Base-by-base conservation (phyloP, 1,140 invertebrate species). In the Ceratosolen solmsi region DNA sequence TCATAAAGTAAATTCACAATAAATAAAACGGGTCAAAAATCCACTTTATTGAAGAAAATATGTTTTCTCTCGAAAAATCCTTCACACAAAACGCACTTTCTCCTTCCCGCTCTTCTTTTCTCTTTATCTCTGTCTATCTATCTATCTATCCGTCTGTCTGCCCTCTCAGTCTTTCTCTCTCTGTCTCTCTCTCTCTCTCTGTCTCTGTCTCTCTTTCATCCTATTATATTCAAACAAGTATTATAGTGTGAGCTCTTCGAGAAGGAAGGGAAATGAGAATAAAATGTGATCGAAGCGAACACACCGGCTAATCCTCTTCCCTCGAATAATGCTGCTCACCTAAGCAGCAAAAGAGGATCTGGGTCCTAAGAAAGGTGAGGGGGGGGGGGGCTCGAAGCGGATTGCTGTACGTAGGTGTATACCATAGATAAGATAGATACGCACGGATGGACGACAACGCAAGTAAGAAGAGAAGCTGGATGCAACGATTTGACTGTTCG, bases 41-140 rank as follows among this genome's bases (percentile, higher is more conserved):
- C 49, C 58, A 76, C 63, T 73, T 20, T 46, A 25, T 46, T 46
- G 46, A 70, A 54, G 41, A 33, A 78, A 78, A 68, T 17, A 30
- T 41, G 38, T 20, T 78, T 63, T 7, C 63, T 46, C 76, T 63
- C 68, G 79, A 83, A 80, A 85, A 83, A 81, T 76, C 41, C 41
- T 60, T 27, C 17, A 41, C 58, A 30, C 51, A 54, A 68, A 13
- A 27, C 49, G 54, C n/a, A 13, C 54, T 73, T 46, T 22, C 38
- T 22, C 3, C 60, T 56, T 25, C n/a, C n/a, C n/a, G n/a, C n/a
- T n/a, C n/a, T n/a, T n/a, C n/a, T n/a, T n/a, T n/a, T n/a, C n/a
- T n/a, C n/a, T n/a, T n/a, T n/a, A n/a, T n/a, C n/a, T n/a, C n/a
- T n/a, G n/a, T n/a, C n/a, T n/a, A n/a, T n/a, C n/a, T n/a, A n/a